Percentiles rank a stretch among this genome's conserved stretches.
Conservation (phyloP, 2,797 vertebrate species). For the Megaceryle alcyon region DNA sequence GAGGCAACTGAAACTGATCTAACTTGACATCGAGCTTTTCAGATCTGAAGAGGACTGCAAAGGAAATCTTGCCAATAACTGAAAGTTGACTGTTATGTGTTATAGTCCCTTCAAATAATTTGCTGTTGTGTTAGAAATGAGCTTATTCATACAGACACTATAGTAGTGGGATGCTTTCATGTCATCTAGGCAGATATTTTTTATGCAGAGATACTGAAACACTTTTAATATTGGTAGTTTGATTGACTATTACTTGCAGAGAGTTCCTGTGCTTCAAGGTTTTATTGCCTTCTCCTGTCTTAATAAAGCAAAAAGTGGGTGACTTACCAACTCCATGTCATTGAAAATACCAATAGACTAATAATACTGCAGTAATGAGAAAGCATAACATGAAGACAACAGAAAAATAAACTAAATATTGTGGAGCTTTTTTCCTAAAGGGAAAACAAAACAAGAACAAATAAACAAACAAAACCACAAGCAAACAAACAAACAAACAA, state of each 20-base stretch:
- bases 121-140: neutral
- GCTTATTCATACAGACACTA: neutral
- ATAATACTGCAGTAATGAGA: neutral
- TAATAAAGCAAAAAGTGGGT: neutral
- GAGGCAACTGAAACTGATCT: neutral
- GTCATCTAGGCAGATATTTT: neutral
- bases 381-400: neutral
- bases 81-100: neutral
- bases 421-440: neutral
- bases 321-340: neutral
- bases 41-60: neutral
- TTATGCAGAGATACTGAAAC: neutral
- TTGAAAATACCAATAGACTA: neutral
- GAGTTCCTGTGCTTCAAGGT: neutral
- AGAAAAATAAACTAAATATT: neutral
- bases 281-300: neutral
- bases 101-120: neutral
- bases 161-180: neutral
- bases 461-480: too few species aligned
- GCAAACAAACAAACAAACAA: neutral
- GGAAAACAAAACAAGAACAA: neutral
- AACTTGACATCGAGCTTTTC: neutral
- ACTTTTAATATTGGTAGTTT: neutral
- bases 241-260: neutral
- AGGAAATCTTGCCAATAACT: neutral